A percentile compares a stretch with the other conserved stretches of the same genome.
phyloP scores from a whole-genome alignment of 2,113 vertebrate species.

The Ophiodon elongatus region DNA sequence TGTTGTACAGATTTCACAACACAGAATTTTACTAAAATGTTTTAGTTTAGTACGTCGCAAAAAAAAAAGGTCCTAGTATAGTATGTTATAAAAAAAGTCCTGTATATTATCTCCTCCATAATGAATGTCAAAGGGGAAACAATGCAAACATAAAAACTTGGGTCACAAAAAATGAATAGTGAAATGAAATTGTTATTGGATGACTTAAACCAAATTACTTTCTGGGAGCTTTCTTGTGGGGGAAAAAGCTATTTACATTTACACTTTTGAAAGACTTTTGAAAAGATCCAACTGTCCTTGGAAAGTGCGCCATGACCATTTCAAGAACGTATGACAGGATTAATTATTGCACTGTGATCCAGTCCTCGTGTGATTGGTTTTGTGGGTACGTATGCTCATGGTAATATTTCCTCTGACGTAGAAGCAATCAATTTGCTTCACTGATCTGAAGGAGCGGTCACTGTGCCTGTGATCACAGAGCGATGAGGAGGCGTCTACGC shows the following conservation, averaged over 20 bases:
- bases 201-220: conserved; percentile 41
- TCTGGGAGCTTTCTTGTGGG: conserved; percentile 7
- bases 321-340: conserved; percentile 51
- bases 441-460: conserved; percentile 46
- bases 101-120: background rate
- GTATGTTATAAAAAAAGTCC: background rate
- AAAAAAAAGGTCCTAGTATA: background rate
- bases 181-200: conserved; percentile 43
- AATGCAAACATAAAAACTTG: background rate
- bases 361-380: conserved; percentile 36
- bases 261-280: conserved; percentile 14
- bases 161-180: conserved; percentile 31
- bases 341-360: conserved; percentile 47
- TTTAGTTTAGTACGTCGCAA: background rate
- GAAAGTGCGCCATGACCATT: conserved; percentile 36
- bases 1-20: background rate
- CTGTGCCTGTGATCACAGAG: conserved; percentile 17
- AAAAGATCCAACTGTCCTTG: conserved; percentile 29
- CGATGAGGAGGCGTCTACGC: background rate
- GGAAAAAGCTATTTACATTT: conserved; percentile 2
- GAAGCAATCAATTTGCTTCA: conserved; percentile 45
- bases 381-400: background rate
- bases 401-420: conserved; percentile 10
- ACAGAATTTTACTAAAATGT: no score
- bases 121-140: background rate